A percentile compares a stretch with the other conserved stretches of the same genome.
phyloP scores from a whole-genome alignment of 2,113 vertebrate species.

The Telmatochromis sp. region DNA sequence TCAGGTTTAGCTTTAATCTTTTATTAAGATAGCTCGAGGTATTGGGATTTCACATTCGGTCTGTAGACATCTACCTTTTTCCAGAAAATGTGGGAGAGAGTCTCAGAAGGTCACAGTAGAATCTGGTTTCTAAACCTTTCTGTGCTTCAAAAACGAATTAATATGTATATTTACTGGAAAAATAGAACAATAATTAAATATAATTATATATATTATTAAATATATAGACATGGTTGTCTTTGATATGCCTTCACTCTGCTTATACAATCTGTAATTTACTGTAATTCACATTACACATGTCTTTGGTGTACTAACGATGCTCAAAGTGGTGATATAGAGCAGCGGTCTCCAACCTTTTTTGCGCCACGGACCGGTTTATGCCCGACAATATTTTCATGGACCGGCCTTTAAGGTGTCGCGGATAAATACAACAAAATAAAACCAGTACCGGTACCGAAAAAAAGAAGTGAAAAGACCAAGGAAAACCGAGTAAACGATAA shows the following conservation, averaged over 20 bases:
- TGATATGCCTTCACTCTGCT: background rate
- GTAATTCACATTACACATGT: background rate
- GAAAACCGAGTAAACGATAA: rapidly evolving
- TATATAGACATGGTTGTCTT: background rate
- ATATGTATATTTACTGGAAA: background rate
- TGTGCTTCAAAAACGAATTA: background rate
- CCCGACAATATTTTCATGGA: too few relatives aligned
- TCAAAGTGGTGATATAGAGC: background rate
- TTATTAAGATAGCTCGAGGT: background rate
- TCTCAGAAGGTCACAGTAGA: background rate
- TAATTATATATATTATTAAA: too few relatives aligned
- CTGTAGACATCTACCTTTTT: background rate
- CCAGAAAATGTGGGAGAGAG: background rate
- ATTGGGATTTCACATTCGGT: rapidly evolving
- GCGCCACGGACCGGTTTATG: too few relatives aligned
- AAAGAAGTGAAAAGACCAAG: too few relatives aligned
- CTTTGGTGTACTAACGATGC: background rate
- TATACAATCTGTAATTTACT: background rate
- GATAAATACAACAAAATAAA: too few relatives aligned
- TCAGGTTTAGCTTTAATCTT: background rate
- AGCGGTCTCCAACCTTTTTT: rapidly evolving
- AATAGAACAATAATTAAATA: background rate
- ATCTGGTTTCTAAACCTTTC: background rate
- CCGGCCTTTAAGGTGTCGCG: too few relatives aligned
- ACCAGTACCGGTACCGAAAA: too few relatives aligned